phyloP scores from a whole-genome alignment of 2,888 invertebrate species.

The Ceriagrion tenellum region DNA sequence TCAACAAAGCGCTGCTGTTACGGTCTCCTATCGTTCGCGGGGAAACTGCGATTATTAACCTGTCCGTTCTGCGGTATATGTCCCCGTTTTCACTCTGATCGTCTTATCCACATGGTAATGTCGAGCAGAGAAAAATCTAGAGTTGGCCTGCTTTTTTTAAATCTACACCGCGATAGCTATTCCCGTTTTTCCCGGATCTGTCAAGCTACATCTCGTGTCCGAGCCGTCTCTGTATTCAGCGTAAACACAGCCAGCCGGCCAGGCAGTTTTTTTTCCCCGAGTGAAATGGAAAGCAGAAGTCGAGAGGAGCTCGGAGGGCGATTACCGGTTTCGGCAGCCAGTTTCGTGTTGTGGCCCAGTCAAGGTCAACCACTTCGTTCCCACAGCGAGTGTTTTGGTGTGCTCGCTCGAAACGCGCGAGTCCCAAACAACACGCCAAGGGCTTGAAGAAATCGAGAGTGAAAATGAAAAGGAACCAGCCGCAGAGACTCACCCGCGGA shows the following conservation, averaged over 20 bases:
- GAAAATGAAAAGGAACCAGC: background rate
- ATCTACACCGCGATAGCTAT: too few relatives aligned
- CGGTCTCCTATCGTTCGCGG: too few relatives aligned
- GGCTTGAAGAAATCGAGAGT: background rate
- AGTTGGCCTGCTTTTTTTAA: too few relatives aligned
- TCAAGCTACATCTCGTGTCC: too few relatives aligned
- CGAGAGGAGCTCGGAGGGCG: background rate
- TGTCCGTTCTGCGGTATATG: too few relatives aligned
- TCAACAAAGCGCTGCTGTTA: too few relatives aligned
- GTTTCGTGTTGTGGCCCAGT: slow-evolving; percentile 6
- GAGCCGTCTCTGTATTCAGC: background rate
- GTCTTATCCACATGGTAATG: too few relatives aligned
- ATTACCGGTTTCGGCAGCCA: slow-evolving; percentile 14
- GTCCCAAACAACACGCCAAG: background rate
- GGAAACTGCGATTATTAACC: too few relatives aligned
- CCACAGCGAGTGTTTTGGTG: slow-evolving; percentile 33
- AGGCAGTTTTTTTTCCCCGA: background rate
- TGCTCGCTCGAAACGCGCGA: background rate
- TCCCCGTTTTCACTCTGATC: too few relatives aligned
- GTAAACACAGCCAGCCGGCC: background rate
- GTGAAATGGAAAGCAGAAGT: slow-evolving; percentile 20
- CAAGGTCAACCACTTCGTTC: slow-evolving; percentile 14
- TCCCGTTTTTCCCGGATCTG: too few relatives aligned
- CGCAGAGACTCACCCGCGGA: background rate
- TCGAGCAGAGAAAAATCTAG: too few relatives aligned